Base-by-base conservation (phyloP, 2,797 vertebrate genomes). In the Vultur gryphus region DNA sequence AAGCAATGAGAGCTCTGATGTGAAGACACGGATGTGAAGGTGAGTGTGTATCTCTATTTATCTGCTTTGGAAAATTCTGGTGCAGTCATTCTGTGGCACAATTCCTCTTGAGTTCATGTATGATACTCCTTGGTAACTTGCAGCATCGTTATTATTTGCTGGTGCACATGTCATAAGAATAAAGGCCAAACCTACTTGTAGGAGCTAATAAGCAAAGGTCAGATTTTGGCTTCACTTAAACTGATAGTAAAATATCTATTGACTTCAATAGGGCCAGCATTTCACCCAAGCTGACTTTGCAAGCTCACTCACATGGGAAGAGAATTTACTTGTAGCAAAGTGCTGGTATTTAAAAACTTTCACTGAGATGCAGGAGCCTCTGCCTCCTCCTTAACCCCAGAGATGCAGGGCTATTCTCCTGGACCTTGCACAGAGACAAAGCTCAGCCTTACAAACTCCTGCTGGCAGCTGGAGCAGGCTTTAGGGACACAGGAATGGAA, bases 301-400 rank as follows among this genome's bases (percentile, higher is more conserved):
- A 67, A 55, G 37, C 31, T 93, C 23, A 2, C 6, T 61, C 37
- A 19, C 0, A 0, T 10, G 58, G 46, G 33, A 73, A 35, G 49
- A 54, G 72, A 64, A 26, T 64, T 62, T 35, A n/a, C 55, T 16
- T 49, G 69, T 24, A 25, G 39, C 52, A 51, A 87, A 51, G 52
- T 49, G 84, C 64, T 41, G 57, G 9, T 13, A 57, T 39, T 20
- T 71, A 9, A 44, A 69, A 75, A 5, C 43, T 15, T 33, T n/a
- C 49, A 10, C 16, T 28, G 89, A 57, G 43, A 7, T 41, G 37
- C 37, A 72, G 86, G 24, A 78, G 41, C 35, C 17, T 73, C 58
- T 65, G 28, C 14, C 49, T 41, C 58, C 82, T 89, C 57, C 51
- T 52, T 20, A 29, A 18, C 10, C 39, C 35, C 61, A 44, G 37